phyloP scores from a whole-genome alignment of 2,888 invertebrate species.

The Stenichneumon culpator region DNA sequence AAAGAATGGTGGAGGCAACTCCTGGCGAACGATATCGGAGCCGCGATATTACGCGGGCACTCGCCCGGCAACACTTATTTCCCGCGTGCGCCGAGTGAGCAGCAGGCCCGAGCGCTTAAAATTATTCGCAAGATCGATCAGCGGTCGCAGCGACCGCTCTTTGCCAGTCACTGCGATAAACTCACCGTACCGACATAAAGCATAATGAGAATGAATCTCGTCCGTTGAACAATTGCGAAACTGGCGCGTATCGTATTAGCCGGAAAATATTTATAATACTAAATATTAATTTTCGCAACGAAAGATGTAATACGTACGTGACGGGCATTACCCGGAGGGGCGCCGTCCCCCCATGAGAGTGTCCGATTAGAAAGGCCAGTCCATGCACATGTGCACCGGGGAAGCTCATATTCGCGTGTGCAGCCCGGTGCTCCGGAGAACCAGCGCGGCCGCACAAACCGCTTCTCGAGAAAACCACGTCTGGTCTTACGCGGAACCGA shows the following conservation, averaged over 20 bases:
- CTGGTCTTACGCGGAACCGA: slow-evolving; percentile 67
- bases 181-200: slow-evolving; percentile 38
- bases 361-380: slow-evolving; percentile 72
- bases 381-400: slow-evolving; percentile 50
- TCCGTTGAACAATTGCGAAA: slow-evolving; percentile 55
- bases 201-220: slow-evolving; percentile 55
- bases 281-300: slow-evolving; percentile 76
- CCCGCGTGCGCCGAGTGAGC: slow-evolving; percentile 45
- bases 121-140: slow-evolving; percentile 52
- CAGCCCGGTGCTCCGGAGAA: background rate
- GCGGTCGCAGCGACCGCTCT: slow-evolving; percentile 28
- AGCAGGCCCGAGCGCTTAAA: background rate
- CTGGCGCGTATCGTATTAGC: slow-evolving; percentile 69
- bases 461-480: slow-evolving; percentile 42
- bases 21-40: slow-evolving; percentile 41
- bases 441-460: slow-evolving; percentile 2
- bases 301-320: slow-evolving; percentile 72
- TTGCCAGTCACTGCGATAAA: slow-evolving; percentile 34
- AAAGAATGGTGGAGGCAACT: slow-evolving; percentile 27
- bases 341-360: slow-evolving; percentile 38
- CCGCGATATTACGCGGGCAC: slow-evolving; percentile 51
- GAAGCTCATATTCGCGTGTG: slow-evolving; percentile 26
- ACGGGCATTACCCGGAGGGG: slow-evolving; percentile 44
- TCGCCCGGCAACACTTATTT: slow-evolving; percentile 45
- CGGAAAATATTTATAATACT: slow-evolving; percentile 75